phyloP scores from a whole-genome alignment of 2,888 invertebrate genomes.

The Diabrotica balteata region DNA sequence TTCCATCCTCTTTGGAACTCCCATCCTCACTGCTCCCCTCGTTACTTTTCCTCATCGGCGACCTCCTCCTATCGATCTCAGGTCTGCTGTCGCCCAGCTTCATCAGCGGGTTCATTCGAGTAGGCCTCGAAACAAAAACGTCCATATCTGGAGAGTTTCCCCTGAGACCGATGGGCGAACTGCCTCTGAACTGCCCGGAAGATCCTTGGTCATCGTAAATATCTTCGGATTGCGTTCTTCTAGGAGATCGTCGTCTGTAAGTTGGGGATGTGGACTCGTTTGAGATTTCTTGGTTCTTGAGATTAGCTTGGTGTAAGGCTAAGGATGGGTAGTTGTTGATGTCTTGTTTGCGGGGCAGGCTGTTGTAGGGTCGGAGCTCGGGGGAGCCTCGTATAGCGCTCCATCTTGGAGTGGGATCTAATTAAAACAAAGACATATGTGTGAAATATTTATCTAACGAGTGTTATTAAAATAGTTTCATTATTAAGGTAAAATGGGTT shows the following conservation, averaged over 20 bases:
- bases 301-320: conserved; percentile 46
- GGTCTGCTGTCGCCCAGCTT: conserved; percentile 48
- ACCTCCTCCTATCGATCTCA: conserved; percentile 31
- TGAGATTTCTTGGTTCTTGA: conserved; percentile 32
- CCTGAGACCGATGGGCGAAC: neutral
- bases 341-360: conserved; percentile 66
- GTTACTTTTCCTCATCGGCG: conserved; percentile 27
- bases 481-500: too few relatives aligned
- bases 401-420: conserved; percentile 66
- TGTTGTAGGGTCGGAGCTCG: conserved; percentile 67
- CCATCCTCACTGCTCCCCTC: conserved; percentile 30
- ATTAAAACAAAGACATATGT: conserved; percentile 28
- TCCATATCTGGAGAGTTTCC: conserved; percentile 10
- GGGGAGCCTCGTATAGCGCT: conserved; percentile 63
- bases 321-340: conserved; percentile 59
- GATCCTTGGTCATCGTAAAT: conserved; percentile 48
- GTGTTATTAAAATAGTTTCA: too few relatives aligned
- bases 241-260: conserved; percentile 37
- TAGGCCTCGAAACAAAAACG: conserved; percentile 35
- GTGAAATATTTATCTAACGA: too few relatives aligned
- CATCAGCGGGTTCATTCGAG: conserved; percentile 55
- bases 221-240: conserved; percentile 56
- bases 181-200: neutral
- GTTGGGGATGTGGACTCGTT: conserved; percentile 16
- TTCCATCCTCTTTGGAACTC: conserved; percentile 30